phyloP scores from a whole-genome alignment of 2,797 vertebrate species.

The Danio kyathit region DNA sequence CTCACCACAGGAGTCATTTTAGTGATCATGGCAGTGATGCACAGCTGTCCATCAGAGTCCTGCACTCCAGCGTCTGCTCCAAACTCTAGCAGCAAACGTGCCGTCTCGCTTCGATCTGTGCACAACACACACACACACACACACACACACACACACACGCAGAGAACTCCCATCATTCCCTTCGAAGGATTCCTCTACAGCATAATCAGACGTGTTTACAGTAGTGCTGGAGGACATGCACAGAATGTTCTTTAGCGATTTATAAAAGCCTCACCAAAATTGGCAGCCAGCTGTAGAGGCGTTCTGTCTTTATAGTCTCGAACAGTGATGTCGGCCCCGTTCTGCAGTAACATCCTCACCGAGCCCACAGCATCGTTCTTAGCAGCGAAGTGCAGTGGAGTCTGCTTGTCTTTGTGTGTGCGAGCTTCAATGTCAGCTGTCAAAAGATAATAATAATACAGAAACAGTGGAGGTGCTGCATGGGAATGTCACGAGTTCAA shows the following conservation, averaged over 20 bases:
- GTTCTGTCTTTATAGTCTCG: constrained; percentile 74
- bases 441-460: too few relatives aligned
- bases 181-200: not conserved
- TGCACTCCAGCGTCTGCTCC: constrained; percentile 71
- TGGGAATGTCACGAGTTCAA: too few relatives aligned
- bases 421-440: constrained; percentile 68
- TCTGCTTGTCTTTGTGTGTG: constrained; percentile 69
- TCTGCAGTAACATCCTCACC: constrained; percentile 65
- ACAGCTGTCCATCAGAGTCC: constrained; percentile 76
- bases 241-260: not conserved
- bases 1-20: constrained; percentile 74
- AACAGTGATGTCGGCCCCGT: constrained; percentile 66
- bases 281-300: constrained; percentile 74
- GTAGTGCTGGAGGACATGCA: not conserved
- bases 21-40: constrained; percentile 75
- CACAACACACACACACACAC: constrained; percentile 15
- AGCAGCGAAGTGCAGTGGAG: constrained; percentile 75
- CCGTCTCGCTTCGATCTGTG: constrained; percentile 73
- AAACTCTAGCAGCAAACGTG: constrained; percentile 68
- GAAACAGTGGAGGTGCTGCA: too few relatives aligned
- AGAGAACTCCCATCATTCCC: not conserved
- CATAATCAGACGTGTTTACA: not conserved
- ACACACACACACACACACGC: not conserved
- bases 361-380: constrained; percentile 71
- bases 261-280: constrained; percentile 65